Base-by-base conservation (phyloP, 2,888 invertebrate genomes). In the Malthinus seriepunctatus region DNA sequence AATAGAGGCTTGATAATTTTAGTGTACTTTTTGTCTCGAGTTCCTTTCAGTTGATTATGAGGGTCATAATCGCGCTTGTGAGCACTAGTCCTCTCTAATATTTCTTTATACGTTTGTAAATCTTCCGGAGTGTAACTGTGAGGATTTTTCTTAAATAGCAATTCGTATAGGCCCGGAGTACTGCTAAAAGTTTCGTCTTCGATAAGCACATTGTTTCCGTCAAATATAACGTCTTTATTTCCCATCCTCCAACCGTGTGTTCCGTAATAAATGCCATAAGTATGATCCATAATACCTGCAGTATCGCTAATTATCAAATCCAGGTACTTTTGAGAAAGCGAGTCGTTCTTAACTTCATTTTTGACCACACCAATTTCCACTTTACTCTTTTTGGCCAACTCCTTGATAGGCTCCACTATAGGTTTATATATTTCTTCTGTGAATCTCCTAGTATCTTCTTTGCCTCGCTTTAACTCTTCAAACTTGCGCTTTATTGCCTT, bases 1-100 rank as follows among this genome's bases (percentile, higher is more conserved):
- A 15, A 12, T 5, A 45, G n/a, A 1, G 34, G 52, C 14, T 52
- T 52, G 34, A 52, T 52, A 8, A 52, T 35, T 6, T 2, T 10
- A 3, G 23, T 15, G 11, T 45, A 52, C 34, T 51, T 44, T 8
- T 8, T 8, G 11, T 15, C 42, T 14, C 33, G 11, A 12, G n/a
- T 42, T 7, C 51, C 51, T 1, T 12, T n/a, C 6, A 51, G 1
- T 15, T 44, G 51, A 6, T 23, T 10, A 8, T 1, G 2, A 5
- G 39, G 31, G 1, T 51, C 14, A 12, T 39, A 31, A 31, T 14
- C 15, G 6, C 44, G 31, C 8, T 32, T 10, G 11, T 15, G 15
- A 1, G 34, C 51, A 32, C 31, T 51, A 33, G 51, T 51, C 1
- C 11, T 5, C 33, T 10, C 33, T 15, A 32, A 10, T 39, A 50